Evolutionary conservation across 2,113 vertebrate genomes (phyloP), one percentile per base, ranked within the genome.

Genomic region (Xiphorhynchus elegans): DNA sequence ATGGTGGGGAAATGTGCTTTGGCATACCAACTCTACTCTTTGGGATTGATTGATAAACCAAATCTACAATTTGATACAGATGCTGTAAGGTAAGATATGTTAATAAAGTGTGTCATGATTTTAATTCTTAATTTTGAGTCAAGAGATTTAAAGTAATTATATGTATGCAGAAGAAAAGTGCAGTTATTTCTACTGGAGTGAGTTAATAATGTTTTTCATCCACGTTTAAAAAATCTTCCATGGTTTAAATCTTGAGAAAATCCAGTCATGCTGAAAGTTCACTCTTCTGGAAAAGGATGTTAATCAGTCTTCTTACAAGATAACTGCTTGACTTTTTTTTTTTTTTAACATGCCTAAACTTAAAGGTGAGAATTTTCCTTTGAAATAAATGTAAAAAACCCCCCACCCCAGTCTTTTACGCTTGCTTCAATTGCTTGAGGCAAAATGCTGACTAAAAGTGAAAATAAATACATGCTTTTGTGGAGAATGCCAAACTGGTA

Each of bases 1-100:
- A 99, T 99, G 99, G 99, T 99, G 97, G 99, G 99, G 21, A 99
- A 99, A 64, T 99, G 99, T 96, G 99, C 99, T 23, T 96, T 99
- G 95, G 99, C 99, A 16, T 99, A 99, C 97, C 99, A 99, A 68
- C 98, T 99, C 13, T 99, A 99, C 79, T 99, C 99, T 1, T 94
- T 99, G 52, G 99, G 99, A 63, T 93, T 99, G 97, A 99, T 99
- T n/a, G 99, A 99, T 97, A 99, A 99, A 93, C 99, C 99, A 16
- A 99, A 99, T 84, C 97, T 99, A 17, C 99, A 99, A 63, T 99
- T 99, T 96, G 99, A 99, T 87, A 99, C 99, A 1, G 99, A 99
- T 94, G 99, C 99, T 76, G 99, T 99, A 85, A 98, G 99, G 99
- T 99, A 98, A 97, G 97, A 66, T 77, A 29, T 19, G 70, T 81